A percentile compares a stretch with the other conserved stretches of the same genome.
Conservation (phyloP, 2,113 vertebrate genomes). For the Oryzias woworae region DNA sequence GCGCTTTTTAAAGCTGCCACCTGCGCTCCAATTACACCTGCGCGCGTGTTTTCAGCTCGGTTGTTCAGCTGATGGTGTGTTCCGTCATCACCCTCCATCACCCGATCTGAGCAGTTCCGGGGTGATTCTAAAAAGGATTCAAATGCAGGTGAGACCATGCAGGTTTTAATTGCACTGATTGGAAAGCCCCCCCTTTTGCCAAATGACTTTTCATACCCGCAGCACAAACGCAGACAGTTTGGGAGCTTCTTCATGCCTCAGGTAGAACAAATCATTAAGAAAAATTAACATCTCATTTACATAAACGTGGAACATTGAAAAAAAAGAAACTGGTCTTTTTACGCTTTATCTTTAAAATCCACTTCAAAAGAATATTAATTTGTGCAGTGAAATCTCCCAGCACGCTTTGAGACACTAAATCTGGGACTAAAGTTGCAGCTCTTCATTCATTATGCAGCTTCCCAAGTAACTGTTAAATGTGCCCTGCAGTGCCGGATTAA, state of each 20-base stretch:
- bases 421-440: constrained; percentile 70
- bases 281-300: constrained; percentile 77
- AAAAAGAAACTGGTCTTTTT: constrained; percentile 11
- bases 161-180: constrained; percentile 73
- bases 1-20: constrained; percentile 23
- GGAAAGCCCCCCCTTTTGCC: constrained; percentile 70
- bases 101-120: constrained; percentile 9
- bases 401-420: constrained; percentile 47
- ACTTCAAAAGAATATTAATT: neutral
- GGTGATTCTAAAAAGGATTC: constrained; percentile 34
- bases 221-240: constrained; percentile 72
- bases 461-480: constrained; percentile 83
- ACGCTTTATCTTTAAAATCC: neutral
- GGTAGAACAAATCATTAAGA: constrained; percentile 79
- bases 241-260: constrained; percentile 65
- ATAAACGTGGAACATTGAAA: constrained; percentile 59
- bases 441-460: constrained; percentile 90
- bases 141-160: constrained; percentile 56
- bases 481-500: constrained; percentile 85
- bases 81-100: constrained; percentile 17
- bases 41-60: constrained; percentile 39
- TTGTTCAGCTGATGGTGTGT: constrained; percentile 51
- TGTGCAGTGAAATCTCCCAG: constrained; percentile 31
- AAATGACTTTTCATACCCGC: constrained; percentile 79
- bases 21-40: constrained; percentile 22